Conservation (phyloP, 2,113 vertebrate genomes). For the Poecilia latipinna region DNA sequence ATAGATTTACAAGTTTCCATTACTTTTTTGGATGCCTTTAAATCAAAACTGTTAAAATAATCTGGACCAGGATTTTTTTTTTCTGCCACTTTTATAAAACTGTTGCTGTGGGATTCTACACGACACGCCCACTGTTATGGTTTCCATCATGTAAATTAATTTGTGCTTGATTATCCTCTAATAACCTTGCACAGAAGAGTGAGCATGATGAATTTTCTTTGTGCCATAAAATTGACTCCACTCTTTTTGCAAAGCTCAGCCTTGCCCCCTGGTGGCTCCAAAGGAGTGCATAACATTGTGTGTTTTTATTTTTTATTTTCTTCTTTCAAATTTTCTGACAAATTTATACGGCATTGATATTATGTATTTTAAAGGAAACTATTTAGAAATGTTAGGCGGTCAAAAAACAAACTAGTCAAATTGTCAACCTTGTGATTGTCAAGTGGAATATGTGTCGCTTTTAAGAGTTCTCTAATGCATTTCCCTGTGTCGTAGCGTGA, state of each 20-base stretch:
- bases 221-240: conserved; percentile 13
- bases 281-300: background rate
- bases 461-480: background rate
- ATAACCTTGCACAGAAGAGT: conserved; percentile 48
- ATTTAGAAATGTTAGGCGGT: too few species aligned
- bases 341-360: too few species aligned
- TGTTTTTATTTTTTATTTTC: background rate
- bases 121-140: conserved; percentile 11
- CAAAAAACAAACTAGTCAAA: too few species aligned
- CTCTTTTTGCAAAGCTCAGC: conserved; percentile 15
- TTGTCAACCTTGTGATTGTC: too few species aligned
- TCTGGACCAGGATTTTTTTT: background rate
- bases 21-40: background rate
- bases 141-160: conserved; percentile 45
- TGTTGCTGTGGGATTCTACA: background rate
- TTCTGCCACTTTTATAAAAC: background rate
- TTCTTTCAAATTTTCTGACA: background rate
- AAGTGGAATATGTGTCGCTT: background rate
- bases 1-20: background rate
- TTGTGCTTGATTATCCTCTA: conserved; percentile 43
- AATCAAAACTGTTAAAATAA: background rate
- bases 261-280: conserved; percentile 59
- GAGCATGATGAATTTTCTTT: conserved; percentile 27
- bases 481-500: background rate
- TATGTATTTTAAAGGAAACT: too few species aligned